These are phyloP conservation scores for Pyrgus malvae DNA, from an alignment of 2,888 invertebrate species.

Conservation along the genomic window DNA sequence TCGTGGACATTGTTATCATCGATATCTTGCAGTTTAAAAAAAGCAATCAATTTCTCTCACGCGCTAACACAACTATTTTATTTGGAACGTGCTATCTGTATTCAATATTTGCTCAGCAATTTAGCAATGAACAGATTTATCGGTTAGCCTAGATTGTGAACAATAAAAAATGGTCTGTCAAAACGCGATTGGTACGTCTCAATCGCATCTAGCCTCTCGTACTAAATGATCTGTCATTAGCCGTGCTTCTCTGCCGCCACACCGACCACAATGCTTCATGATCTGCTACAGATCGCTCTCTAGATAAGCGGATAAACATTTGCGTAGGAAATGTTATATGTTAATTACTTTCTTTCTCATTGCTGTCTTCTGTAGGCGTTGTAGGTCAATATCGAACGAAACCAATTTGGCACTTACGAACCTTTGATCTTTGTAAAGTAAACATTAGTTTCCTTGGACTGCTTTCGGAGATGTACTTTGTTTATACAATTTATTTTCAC, in stretches of 20 bases:
- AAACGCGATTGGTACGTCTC: constrained; percentile 53
- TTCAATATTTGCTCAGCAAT: constrained; percentile 25
- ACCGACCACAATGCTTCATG: constrained; percentile 52
- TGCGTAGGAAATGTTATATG: constrained; percentile 19
- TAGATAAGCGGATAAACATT: constrained; percentile 35
- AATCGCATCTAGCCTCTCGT: constrained; percentile 47
- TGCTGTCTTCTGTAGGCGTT: constrained; percentile 11
- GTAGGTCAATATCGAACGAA: constrained; percentile 1
- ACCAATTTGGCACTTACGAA: neutral
- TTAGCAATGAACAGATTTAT: constrained; percentile 23
- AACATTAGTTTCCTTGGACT: neutral
- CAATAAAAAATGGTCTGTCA: constrained; percentile 50
- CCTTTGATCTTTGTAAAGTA: constrained; percentile 9
- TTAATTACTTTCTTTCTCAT: constrained; percentile 21
- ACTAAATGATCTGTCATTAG: constrained; percentile 68
- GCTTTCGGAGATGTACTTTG: neutral
- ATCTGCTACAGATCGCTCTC: constrained; percentile 50
- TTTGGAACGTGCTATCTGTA: constrained; percentile 20
- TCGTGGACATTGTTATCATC: constrained; percentile 7
- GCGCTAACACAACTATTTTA: constrained; percentile 9
- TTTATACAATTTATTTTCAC: neutral
- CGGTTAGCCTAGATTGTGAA: constrained; percentile 47
- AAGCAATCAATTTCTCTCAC: constrained; percentile 24
- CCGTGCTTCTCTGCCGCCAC: constrained; percentile 44
- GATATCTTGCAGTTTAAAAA: constrained; percentile 10